Conservation (phyloP, 2,113 vertebrate genomes). For the Tiliqua scincoides region DNA sequence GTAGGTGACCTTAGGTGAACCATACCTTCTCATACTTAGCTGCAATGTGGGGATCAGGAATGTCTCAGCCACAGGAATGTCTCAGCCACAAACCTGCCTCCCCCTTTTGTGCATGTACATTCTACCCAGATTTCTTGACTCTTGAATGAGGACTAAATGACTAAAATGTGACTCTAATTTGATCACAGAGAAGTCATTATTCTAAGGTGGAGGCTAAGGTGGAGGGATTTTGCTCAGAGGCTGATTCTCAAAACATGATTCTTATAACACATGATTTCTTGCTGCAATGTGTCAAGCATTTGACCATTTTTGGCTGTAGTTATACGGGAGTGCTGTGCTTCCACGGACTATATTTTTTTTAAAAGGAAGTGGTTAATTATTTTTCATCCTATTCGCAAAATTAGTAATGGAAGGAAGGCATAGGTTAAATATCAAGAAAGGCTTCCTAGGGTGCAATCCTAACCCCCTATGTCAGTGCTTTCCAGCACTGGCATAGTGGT, state of each 20-base stretch:
- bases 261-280: background rate
- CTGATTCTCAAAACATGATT: background rate
- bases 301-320: background rate
- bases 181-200: background rate
- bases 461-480: too few species aligned
- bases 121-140: background rate
- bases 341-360: background rate
- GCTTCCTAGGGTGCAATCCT: too few species aligned
- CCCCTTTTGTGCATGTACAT: background rate
- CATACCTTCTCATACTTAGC: too few species aligned
- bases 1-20: too few species aligned
- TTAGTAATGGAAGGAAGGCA: background rate
- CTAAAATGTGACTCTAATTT: background rate
- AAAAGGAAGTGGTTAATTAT: background rate
- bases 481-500: too few species aligned
- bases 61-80: too few species aligned
- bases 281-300: background rate
- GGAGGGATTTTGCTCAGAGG: background rate
- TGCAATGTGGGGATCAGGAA: too few species aligned
- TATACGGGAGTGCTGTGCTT: background rate
- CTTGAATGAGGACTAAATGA: background rate
- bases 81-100: too few species aligned
- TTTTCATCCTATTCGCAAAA: too few species aligned
- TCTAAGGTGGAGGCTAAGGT: background rate
- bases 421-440: background rate